These are phyloP conservation scores for Siniperca undulata DNA, from an alignment of 2,797 vertebrate genomes.

Conservation along the genomic window DNA sequence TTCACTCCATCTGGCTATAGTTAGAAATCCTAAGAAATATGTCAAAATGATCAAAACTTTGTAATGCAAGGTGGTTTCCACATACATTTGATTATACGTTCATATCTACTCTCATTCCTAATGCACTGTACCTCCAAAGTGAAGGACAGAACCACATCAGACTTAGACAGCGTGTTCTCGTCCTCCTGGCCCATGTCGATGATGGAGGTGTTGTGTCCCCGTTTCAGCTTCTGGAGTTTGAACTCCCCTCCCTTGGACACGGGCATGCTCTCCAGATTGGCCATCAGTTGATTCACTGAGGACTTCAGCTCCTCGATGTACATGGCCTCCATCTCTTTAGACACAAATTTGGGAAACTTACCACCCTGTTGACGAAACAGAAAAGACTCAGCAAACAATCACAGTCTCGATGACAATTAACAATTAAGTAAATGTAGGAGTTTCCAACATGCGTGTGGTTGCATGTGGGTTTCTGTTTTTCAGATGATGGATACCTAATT, in stretches of 20 bases:
- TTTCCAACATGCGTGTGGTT: background rate
- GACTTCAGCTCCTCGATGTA: constrained; percentile 98
- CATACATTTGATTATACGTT: background rate
- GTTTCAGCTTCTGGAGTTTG: constrained; percentile 97
- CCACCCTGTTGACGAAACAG: constrained; percentile 87
- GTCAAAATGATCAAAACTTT: background rate
- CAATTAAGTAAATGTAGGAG: background rate
- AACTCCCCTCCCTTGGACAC: constrained; percentile 99
- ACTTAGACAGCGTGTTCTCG: constrained; percentile 99
- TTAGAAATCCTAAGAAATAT: constrained; percentile 19
- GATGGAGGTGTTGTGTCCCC: constrained; percentile 98
- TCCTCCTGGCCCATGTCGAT: constrained; percentile 99
- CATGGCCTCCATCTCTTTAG: constrained; percentile 99
- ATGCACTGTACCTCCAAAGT: constrained; percentile 91
- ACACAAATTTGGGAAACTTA: constrained; percentile 98
- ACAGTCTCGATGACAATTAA: background rate
- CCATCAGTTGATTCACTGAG: constrained; percentile 98
- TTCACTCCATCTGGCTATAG: background rate
- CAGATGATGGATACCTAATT: background rate
- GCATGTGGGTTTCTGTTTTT: background rate
- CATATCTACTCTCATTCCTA: background rate
- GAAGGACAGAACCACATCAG: constrained; percentile 96
- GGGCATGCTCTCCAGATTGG: constrained; percentile 98
- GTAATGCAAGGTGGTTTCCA: background rate
- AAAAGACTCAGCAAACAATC: constrained; percentile 12